Base-by-base conservation (phyloP, 2,888 invertebrate genomes). In the Agriotes lineatus region DNA sequence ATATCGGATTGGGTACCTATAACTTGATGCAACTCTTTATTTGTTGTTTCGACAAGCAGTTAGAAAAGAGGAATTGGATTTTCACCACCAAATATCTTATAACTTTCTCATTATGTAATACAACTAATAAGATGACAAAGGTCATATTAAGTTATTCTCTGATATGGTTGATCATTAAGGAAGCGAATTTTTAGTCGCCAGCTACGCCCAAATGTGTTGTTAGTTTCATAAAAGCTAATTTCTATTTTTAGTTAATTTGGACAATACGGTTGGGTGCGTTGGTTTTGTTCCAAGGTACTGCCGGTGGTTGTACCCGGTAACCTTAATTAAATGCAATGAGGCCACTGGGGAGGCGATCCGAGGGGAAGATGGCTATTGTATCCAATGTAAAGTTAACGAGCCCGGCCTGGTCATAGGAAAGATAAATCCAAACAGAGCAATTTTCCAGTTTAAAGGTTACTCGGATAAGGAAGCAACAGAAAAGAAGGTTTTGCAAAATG, bases 201-300 rank as follows among this genome's bases (percentile, higher is more conserved):
- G n/a, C n/a, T n/a, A n/a, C n/a, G n/a, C n/a, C n/a, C n/a, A n/a
- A n/a, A n/a, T n/a, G n/a, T n/a, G n/a, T n/a, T n/a, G n/a, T n/a
- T n/a, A n/a, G n/a, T n/a, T n/a, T n/a, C 9, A 35, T n/a, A 35
- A 35, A 35, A 10, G 70, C 39, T 35, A 25, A 44, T 6, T 89
- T 88, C n/a, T n/a, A n/a, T 30, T 89, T 88, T 30, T 86, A 96
- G 96, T 96, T 25, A 98, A 98, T 84, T 91, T 94, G 76, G 94
- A 96, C 83, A 95, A 93, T 83, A 94, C 90, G 60, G 86, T 94
- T 35, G 98, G 97, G 1, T 94, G 97, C 5, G 93, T 97, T 58
- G 98, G 98, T 0, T 98, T 97, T 84, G 87, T 96, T 57, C 96
- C 96, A 0, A 85, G 88, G 76, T 85, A 89, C 77, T 85, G 85